These are phyloP conservation scores for Dugesia japonica DNA, from an alignment of 2,888 invertebrate genomes.

Conservation along the genomic window DNA sequence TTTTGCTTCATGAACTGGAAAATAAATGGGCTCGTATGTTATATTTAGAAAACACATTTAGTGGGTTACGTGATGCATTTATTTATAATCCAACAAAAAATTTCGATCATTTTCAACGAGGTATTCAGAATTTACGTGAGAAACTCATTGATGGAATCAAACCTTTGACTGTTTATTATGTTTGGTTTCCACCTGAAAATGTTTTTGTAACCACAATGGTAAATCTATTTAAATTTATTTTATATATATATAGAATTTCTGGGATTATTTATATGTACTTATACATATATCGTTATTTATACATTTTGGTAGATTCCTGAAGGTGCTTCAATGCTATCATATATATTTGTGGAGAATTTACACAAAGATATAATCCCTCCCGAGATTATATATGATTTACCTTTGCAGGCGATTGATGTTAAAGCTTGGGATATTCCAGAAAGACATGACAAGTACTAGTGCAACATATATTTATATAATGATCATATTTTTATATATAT, in stretches of 20 bases:
- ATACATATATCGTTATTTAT: not conserved
- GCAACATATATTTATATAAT: constrained; percentile 15
- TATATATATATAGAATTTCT: no score
- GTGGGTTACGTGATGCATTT: not conserved
- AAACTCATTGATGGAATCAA: not conserved
- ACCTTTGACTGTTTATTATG: not conserved
- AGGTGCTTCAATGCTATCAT: constrained; percentile 14
- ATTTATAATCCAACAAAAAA: not conserved
- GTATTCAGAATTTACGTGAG: not conserved
- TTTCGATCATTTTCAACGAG: not conserved
- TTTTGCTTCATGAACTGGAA: not conserved
- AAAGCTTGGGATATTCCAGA: constrained; percentile 20
- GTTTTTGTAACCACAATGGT: not conserved
- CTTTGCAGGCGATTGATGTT: constrained; percentile 20
- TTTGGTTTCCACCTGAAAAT: constrained; percentile 15
- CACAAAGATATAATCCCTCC: constrained; percentile 10
- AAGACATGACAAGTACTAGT: constrained; percentile 20
- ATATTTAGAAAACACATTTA: constrained; percentile 2
- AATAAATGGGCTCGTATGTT: constrained; percentile 15
- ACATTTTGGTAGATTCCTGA: constrained; percentile 20
- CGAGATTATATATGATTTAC: constrained; percentile 1
- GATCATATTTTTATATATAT: no score
- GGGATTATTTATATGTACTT: not conserved
- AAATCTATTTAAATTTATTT: not conserved
- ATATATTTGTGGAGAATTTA: constrained; percentile 15